A percentile compares a stretch with the other conserved stretches of the same genome.
Conservation (phyloP, 2,888 invertebrate species). For the Dynastes maya region DNA sequence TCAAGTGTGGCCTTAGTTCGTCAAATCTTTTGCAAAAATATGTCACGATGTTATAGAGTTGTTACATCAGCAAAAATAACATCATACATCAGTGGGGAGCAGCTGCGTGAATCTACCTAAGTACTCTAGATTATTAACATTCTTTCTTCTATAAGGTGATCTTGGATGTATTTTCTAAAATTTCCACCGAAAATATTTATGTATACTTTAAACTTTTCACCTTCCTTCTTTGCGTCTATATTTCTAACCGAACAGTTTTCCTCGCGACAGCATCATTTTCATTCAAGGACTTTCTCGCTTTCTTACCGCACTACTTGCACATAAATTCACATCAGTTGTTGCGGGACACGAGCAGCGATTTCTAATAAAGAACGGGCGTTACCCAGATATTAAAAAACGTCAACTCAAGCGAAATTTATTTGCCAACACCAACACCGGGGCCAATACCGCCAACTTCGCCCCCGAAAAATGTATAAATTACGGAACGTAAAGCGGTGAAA, state of each 20-base stretch:
- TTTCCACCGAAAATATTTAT: too few species aligned
- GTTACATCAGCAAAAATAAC: too few species aligned
- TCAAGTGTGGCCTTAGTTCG: background rate
- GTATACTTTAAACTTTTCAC: background rate
- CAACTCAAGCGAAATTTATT: slow-evolving; percentile 41
- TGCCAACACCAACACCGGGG: slow-evolving; percentile 28
- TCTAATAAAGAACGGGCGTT: slow-evolving; percentile 45
- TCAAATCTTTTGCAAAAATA: background rate
- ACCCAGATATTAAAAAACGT: slow-evolving; percentile 44
- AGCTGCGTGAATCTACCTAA: too few species aligned
- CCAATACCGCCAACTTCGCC: slow-evolving; percentile 10
- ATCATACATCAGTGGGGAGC: too few species aligned
- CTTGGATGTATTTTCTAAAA: too few species aligned
- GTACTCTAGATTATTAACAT: too few species aligned
- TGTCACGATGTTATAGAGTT: background rate
- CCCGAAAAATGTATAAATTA: slow-evolving; percentile 42
- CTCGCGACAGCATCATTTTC: slow-evolving; percentile 9
- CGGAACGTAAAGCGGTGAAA: slow-evolving; percentile 10
- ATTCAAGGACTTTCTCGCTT: slow-evolving; percentile 19
- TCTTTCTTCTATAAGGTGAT: too few species aligned
- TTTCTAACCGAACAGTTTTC: background rate
- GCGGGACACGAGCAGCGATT: slow-evolving; percentile 39
- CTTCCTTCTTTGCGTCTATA: background rate
- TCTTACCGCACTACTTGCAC: slow-evolving; percentile 23
- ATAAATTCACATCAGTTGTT: slow-evolving; percentile 47